Conservation (phyloP, 2,888 invertebrate genomes). For the Odontocolon sp. region DNA sequence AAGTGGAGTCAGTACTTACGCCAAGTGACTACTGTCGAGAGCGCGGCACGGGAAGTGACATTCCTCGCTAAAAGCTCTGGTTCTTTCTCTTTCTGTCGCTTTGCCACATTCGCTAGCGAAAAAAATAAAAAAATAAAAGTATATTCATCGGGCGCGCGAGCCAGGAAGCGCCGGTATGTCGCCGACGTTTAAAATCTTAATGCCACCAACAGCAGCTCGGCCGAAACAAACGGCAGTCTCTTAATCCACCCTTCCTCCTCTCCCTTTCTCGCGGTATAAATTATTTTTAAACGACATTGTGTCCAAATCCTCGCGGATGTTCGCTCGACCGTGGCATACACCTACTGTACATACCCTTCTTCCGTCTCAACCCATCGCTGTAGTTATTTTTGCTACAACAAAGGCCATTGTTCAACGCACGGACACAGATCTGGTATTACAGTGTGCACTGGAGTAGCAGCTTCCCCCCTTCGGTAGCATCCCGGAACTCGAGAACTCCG, state of each 20-base stretch:
- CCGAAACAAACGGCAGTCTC: constrained; percentile 53
- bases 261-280: constrained; percentile 61
- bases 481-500: too few relatives aligned
- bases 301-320: constrained; percentile 53
- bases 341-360: constrained; percentile 17
- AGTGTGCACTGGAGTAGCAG: not conserved
- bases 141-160: constrained; percentile 38
- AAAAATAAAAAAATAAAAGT: constrained; percentile 51
- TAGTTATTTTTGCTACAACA: constrained; percentile 65
- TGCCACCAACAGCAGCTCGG: constrained; percentile 36
- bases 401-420: constrained; percentile 62
- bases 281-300: constrained; percentile 68
- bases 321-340: constrained; percentile 27
- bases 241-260: constrained; percentile 59
- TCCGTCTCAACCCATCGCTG: constrained; percentile 6
- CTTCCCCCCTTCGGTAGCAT: constrained; percentile 1
- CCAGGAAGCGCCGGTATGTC: constrained; percentile 52
- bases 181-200: constrained; percentile 60
- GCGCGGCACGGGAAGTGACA: constrained; percentile 56
- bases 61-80: constrained; percentile 64
- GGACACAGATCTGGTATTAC: constrained; percentile 11
- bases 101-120: constrained; percentile 41
- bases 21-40: constrained; percentile 50
- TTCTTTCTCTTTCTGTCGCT: constrained; percentile 32
- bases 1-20: constrained; percentile 43